A percentile compares a stretch with the other conserved stretches of the same genome.
Conservation (phyloP, 2,797 vertebrate species). For the Sebastes steindachneri region DNA sequence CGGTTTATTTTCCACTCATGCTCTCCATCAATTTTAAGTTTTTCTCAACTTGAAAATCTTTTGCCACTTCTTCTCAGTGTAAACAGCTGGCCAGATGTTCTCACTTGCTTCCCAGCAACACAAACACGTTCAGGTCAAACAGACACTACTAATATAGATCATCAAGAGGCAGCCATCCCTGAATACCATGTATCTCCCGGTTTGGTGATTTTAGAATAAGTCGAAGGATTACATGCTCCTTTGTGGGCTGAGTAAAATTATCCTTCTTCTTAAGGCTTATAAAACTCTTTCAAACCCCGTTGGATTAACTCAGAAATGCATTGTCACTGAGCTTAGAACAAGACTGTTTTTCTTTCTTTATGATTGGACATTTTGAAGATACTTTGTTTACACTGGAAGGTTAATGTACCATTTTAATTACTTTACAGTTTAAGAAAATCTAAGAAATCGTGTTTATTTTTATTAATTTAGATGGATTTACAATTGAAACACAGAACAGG, state of each 20-base stretch:
- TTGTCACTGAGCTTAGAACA: conserved; percentile 4
- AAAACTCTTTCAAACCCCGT: conserved; percentile 12
- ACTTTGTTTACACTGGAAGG: background rate
- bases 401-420: background rate
- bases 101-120: conserved; percentile 36
- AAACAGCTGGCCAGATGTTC: conserved; percentile 62
- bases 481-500: background rate
- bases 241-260: conserved; percentile 25
- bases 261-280: conserved; percentile 20
- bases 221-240: conserved; percentile 42
- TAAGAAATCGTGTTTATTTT: background rate
- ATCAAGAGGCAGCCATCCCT: background rate
- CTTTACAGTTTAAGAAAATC: background rate
- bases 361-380: background rate
- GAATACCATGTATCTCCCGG: background rate
- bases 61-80: conserved; percentile 31
- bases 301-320: conserved; percentile 43
- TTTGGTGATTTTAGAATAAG: conserved; percentile 28
- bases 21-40: conserved; percentile 17
- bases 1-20: background rate
- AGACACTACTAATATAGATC: conserved; percentile 16
- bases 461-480: background rate
- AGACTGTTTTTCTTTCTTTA: background rate
- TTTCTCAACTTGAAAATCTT: conserved; percentile 19
- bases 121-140: conserved; percentile 41